Percentiles rank a stretch among this genome's conserved stretches.
Evolutionary conservation across 2,888 invertebrate genomes (phyloP).

Genomic region (Erebia palarica): DNA sequence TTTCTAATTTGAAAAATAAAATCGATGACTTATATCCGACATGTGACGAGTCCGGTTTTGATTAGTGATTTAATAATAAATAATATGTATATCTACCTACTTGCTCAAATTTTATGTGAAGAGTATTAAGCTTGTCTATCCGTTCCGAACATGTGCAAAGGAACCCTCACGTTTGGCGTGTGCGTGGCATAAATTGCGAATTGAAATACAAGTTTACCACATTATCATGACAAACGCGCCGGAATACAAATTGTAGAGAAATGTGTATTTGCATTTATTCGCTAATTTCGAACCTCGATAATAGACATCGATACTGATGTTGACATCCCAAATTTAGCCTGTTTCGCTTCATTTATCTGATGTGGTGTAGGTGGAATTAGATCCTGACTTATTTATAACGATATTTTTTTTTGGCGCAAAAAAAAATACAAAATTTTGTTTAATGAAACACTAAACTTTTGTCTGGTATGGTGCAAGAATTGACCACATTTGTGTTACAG

Average conservation of each 20-base stretch:
- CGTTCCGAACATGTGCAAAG: background rate
- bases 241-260: conserved; percentile 37
- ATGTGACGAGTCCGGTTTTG: too few species aligned
- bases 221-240: conserved; percentile 48
- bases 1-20: too few species aligned
- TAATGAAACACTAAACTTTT: too few species aligned
- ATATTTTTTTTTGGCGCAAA: too few species aligned
- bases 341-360: background rate
- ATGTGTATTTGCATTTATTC: conserved; percentile 57
- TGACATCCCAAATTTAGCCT: background rate
- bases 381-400: too few species aligned
- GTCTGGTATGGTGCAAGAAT: too few species aligned
- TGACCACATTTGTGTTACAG: too few species aligned
- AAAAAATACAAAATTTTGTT: too few species aligned
- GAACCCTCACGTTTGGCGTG: conserved; percentile 22
- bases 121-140: background rate
- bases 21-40: too few species aligned
- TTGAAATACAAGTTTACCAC: conserved; percentile 39
- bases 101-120: background rate
- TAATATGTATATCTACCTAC: too few species aligned
- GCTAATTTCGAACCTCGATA: conserved; percentile 53
- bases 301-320: conserved; percentile 47
- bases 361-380: background rate
- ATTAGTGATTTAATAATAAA: too few species aligned
- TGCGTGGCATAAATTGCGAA: conserved; percentile 35